Evolutionary conservation across 37 sponge, comb jelly and placozoan genomes (phyloP), one percentile per base, ranked within the genome.

Genomic region (Dysidea cf. avara): DNA sequence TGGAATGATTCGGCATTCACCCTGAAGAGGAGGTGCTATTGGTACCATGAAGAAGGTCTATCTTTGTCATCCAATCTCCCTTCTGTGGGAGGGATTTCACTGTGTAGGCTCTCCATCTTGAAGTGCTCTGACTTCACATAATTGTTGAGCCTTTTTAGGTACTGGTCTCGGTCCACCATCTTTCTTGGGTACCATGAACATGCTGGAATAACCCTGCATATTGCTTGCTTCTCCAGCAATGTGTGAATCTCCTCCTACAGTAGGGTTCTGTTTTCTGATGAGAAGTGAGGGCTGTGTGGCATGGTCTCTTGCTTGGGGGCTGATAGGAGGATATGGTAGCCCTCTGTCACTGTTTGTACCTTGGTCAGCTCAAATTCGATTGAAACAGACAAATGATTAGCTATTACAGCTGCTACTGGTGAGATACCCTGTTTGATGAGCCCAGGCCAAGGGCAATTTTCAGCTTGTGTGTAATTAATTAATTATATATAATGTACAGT

Each of bases 301-400:
- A n/a, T n/a, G n/a, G n/a, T n/a, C n/a, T n/a, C n/a, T 56, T 78
- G 79, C 22, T 24, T 2, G 11, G 69, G 79, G 20, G 24, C 32
- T 18, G 18, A 30, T 20, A 56, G 53, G 39, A 66, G 68, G 38
- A 81, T 31, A 50, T 28, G 39, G 61, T 46, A 66, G 0, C 82
- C 82, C 74, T 54, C 17, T n/a, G n/a, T n/a, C 30, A 73, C 46
- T 11, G 66, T 37, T 24, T 74, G 26, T 46, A 81, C 74, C 12
- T 55, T 53, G 29, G 68, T 39, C 26, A 81, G 66, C 31, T 17
- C 12, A 9, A 37, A 7, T 66, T 56, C 64, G 47, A 65, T 76
- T 12, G 9, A 6, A 47, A 14, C n/a, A 37, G 47, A 60, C 3
- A 48, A 39, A 31, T 31, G n/a, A n/a, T n/a, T n/a, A n/a, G n/a